Evolutionary conservation across 2,888 invertebrate species (phyloP), one percentile per base, ranked within the genome.

Genomic region (Nowickia ferox): DNA sequence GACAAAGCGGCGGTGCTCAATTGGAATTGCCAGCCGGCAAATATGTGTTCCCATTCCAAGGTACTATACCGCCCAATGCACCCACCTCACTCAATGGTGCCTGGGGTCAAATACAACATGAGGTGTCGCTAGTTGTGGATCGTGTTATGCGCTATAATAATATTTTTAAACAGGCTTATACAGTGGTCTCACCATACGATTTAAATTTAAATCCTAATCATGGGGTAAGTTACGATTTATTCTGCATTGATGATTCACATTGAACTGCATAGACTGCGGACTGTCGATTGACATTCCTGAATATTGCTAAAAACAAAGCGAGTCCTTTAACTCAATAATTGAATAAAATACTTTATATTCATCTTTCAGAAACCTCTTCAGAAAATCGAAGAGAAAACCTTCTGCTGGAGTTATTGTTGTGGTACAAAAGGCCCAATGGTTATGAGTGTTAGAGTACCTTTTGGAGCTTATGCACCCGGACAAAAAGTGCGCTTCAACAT

Each of bases 121-220:
- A 95, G 15, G 94, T 97, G 10, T 96, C 96, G 90, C 95, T 96
- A 13, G 95, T 95, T 1, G 93, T 98, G 38, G 97, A 97, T 91
- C 94, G 97, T 11, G 97, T 97, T 4, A 97, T 97, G 96, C 96
- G 96, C 88, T 96, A 96, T 92, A 97, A 97, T 92, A 96, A 96
- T 88, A 96, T 96, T 84, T 95, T 95, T n/a, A 96, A 96, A 91
- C 94, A 94, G 90, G 95, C 95, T 6, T 97, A 97, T 89, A 96
- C 96, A 46, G 95, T 98, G 11, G 94, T 97, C 77, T 95, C 96
- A 84, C 95, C 96, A 11, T 93, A 96, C 88, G 97, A 97, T 92
- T 94, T 98, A 84, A 97, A 97, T 93, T 93, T 94, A 79, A 95
- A 95, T 91, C 93, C 94, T 10, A 94, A 94, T 84, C 94, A 95